Evolutionary conservation across 2,113 vertebrate genomes (phyloP).

Genomic region (Oceanites oceanicus): DNA sequence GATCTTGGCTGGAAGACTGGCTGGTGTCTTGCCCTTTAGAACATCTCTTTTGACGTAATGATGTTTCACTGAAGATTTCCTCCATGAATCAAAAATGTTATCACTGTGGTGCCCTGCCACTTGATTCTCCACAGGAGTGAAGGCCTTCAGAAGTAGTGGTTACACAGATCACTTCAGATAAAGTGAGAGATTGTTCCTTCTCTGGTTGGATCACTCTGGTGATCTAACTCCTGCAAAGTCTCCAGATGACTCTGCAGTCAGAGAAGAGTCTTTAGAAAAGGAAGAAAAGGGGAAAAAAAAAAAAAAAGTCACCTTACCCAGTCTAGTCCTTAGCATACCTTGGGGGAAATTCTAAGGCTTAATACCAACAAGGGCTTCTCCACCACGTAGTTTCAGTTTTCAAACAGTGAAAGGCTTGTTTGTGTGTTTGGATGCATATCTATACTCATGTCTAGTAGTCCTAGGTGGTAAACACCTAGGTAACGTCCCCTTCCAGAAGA

Average conservation of each 20-base stretch:
- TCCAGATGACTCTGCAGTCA: neutral
- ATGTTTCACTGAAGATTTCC: slow-evolving; percentile 6
- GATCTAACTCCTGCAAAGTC: neutral
- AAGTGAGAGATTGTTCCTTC: neutral
- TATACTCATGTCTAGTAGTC: fast-evolving
- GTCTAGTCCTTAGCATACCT: neutral
- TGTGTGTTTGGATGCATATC: neutral
- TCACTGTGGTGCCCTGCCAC: neutral
- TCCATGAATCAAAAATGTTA: neutral
- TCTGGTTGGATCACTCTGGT: neutral
- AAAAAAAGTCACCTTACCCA: neutral
- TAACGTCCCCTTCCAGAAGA: neutral
- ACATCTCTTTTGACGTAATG: neutral
- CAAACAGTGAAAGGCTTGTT: neutral
- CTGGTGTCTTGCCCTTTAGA: slow-evolving; percentile 46
- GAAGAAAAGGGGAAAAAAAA: neutral
- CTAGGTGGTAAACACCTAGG: neutral
- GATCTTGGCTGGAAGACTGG: slow-evolving; percentile 48
- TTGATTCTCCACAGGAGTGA: neutral
- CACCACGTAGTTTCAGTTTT: neutral
- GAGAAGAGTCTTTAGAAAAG: neutral
- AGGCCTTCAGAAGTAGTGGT: neutral
- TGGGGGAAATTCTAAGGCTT: neutral
- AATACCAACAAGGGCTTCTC: neutral
- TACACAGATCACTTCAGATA: neutral